These are phyloP conservation scores for Notechis scutatus DNA, from an alignment of 2,113 vertebrate genomes.

Conservation along the genomic window DNA sequence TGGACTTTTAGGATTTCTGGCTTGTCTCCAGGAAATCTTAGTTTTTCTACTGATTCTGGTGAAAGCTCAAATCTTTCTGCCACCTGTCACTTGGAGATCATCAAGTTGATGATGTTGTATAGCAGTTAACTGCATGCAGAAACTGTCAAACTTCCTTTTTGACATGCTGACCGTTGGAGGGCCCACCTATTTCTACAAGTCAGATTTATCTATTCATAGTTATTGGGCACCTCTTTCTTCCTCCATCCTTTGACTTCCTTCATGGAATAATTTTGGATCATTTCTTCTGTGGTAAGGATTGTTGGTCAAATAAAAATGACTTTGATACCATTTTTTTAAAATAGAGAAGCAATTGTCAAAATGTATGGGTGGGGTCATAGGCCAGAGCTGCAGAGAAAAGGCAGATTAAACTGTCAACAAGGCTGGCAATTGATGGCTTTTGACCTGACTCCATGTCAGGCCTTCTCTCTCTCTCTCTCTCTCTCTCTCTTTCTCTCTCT, in stretches of 20 bases:
- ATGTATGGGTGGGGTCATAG: background rate
- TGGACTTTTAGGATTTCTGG: background rate
- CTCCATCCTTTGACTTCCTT: background rate
- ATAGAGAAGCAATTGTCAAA: background rate
- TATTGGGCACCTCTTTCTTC: background rate
- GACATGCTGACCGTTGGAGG: background rate
- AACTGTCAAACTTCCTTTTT: background rate
- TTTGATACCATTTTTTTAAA: background rate
- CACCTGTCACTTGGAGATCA: background rate
- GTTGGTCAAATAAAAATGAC: background rate
- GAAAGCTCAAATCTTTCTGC: background rate
- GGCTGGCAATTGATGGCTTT: background rate
- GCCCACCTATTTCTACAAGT: background rate
- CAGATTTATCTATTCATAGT: background rate
- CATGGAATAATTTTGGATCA: background rate
- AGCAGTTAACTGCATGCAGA: background rate
- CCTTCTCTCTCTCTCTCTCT: background rate
- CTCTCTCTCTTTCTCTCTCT: no score
- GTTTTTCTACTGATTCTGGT: background rate
- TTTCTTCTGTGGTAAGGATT: background rate
- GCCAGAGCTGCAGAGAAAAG: background rate
- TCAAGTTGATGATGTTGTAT: background rate
- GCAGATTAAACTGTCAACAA: conserved; percentile 10
- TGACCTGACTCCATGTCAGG: background rate
- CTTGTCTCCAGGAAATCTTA: no score